A percentile compares a stretch with the other conserved stretches of the same genome.
Evolutionary conservation across 2,888 invertebrate species (phyloP).

Genomic region (Cheilosia vernalis): DNA sequence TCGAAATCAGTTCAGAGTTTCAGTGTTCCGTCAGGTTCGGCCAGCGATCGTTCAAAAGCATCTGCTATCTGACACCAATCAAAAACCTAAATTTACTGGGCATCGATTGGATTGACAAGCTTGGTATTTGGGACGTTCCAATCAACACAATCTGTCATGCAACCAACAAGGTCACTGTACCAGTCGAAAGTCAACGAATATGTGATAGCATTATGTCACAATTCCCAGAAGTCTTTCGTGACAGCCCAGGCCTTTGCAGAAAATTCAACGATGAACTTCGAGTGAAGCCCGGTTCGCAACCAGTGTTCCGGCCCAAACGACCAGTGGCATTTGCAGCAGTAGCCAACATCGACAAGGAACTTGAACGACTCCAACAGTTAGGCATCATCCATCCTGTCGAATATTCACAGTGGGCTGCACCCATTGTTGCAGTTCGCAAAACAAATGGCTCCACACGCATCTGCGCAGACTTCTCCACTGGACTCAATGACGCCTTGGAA

Average conservation of each 20-base stretch:
- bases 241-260: constrained; percentile 41
- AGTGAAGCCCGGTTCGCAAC: constrained; percentile 15
- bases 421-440: constrained; percentile 59
- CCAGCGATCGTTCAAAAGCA: not conserved
- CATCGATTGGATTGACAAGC: constrained; percentile 53
- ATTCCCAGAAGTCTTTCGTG: not conserved
- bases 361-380: constrained; percentile 53
- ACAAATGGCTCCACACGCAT: constrained; percentile 65
- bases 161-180: not conserved
- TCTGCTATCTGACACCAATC: constrained; percentile 44
- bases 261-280: constrained; percentile 69
- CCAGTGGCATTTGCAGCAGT: constrained; percentile 72
- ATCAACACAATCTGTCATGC: constrained; percentile 32
- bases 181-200: not conserved
- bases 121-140: constrained; percentile 52
- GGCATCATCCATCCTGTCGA: constrained; percentile 69
- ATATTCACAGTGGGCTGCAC: constrained; percentile 74
- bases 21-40: constrained; percentile 21
- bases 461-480: constrained; percentile 73
- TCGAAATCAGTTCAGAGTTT: constrained; percentile 27
- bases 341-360: constrained; percentile 56
- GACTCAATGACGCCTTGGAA: constrained; percentile 55
- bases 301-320: constrained; percentile 68
- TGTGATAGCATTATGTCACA: not conserved
- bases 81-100: constrained; percentile 48